phyloP scores from a whole-genome alignment of 2,113 vertebrate species.

The Dasyprocta punctata region DNA sequence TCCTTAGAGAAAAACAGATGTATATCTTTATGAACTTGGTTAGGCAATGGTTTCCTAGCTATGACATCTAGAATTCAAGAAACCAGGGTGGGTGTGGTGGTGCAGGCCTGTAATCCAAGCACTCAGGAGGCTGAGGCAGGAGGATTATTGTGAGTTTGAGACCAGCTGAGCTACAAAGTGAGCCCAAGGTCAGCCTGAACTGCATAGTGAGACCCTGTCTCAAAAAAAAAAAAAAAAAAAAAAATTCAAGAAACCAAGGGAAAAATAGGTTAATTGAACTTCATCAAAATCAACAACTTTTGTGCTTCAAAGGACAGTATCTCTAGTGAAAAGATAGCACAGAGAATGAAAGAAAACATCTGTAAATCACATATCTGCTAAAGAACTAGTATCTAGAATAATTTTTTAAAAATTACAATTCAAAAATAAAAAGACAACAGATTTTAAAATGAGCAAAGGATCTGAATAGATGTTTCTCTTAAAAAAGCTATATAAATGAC shows the following conservation, averaged over 20 bases:
- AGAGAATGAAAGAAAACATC: neutral
- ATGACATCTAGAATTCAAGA: neutral
- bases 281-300: slow-evolving; percentile 29
- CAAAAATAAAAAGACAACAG: neutral
- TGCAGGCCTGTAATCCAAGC: too few species aligned
- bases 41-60: slow-evolving; percentile 10
- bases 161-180: too few species aligned
- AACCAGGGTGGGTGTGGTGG: too few species aligned
- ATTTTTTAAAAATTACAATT: neutral
- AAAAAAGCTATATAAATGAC: neutral
- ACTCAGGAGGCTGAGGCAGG: too few species aligned
- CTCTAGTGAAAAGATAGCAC: neutral
- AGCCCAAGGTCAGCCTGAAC: too few species aligned
- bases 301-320: neutral
- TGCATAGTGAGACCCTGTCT: too few species aligned
- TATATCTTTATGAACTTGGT: slow-evolving; percentile 25
- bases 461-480: neutral
- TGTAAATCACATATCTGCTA: neutral
- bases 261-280: neutral
- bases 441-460: neutral
- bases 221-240: too few species aligned
- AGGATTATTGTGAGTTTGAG: too few species aligned
- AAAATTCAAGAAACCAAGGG: neutral
- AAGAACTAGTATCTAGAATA: neutral
- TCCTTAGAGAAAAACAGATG: neutral